These are phyloP conservation scores for Zaprionus inermis DNA, from an alignment of 1,140 invertebrate genomes.

Conservation along the genomic window DNA sequence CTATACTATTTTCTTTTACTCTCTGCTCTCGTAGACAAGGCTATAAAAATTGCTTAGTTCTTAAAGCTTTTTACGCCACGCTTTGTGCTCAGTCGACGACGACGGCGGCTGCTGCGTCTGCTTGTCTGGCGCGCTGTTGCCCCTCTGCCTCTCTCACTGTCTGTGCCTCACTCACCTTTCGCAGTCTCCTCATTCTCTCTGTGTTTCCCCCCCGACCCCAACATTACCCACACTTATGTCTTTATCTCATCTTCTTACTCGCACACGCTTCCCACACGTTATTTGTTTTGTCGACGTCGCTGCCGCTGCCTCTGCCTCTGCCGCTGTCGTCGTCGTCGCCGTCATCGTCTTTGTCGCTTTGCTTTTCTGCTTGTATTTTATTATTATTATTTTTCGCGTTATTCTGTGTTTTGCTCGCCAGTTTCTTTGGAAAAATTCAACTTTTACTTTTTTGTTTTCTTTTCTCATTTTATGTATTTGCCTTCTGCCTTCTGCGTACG, in stretches of 20 bases:
- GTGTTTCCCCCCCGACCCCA: not conserved
- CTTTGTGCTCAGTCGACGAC: slow-evolving; percentile 38
- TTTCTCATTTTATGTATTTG: slow-evolving; percentile 52
- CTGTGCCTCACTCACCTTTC: slow-evolving; percentile 1
- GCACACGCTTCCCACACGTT: slow-evolving; percentile 60
- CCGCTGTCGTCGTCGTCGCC: not conserved
- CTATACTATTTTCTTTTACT: slow-evolving; percentile 50
- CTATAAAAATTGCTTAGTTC: slow-evolving; percentile 57
- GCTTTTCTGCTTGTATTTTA: slow-evolving; percentile 71
- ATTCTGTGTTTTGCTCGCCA: slow-evolving; percentile 80
- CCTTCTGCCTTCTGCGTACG: slow-evolving; percentile 43
- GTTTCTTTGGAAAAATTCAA: slow-evolving; percentile 79
- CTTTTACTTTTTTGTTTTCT: slow-evolving; percentile 72
- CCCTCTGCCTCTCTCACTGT: slow-evolving; percentile 23
- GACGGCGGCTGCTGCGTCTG: slow-evolving; percentile 54
- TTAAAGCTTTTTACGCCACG: slow-evolving; percentile 49
- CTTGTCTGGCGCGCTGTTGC: slow-evolving; percentile 57
- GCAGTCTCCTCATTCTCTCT: not conserved
- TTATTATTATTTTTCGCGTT: slow-evolving; percentile 82
- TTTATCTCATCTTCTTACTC: slow-evolving; percentile 43
- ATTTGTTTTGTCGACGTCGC: slow-evolving; percentile 70
- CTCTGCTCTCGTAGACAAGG: slow-evolving; percentile 45
- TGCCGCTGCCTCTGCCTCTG: slow-evolving; percentile 1
- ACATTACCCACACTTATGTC: slow-evolving; percentile 26
- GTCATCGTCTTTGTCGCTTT: slow-evolving; percentile 29